A percentile compares a stretch with the other conserved stretches of the same genome.
These are phyloP conservation scores for Cataglyphis cursor DNA, from an alignment of 2,888 invertebrate species.

Conservation along the genomic window DNA sequence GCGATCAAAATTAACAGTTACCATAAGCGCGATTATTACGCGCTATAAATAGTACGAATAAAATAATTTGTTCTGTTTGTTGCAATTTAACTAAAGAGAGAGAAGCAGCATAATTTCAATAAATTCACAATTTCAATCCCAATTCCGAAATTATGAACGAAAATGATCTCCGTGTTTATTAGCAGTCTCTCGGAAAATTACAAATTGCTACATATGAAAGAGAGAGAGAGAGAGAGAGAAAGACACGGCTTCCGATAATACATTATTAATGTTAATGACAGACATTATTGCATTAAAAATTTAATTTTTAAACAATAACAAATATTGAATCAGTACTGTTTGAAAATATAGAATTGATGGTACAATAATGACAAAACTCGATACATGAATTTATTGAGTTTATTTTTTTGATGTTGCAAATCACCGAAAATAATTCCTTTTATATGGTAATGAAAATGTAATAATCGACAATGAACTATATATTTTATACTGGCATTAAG, in stretches of 20 bases:
- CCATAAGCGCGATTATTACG: conserved; percentile 40
- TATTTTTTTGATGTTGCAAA: background rate
- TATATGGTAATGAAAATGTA: background rate
- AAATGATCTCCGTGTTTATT: conserved; percentile 8
- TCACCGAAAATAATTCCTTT: background rate
- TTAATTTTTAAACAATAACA: background rate
- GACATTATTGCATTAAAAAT: background rate
- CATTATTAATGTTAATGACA: conserved; percentile 12
- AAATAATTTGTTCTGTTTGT: conserved; percentile 17
- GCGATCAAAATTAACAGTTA: conserved; percentile 38
- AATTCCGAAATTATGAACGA: background rate
- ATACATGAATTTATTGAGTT: background rate
- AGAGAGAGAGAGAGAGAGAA: background rate
- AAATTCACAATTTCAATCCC: conserved; percentile 3
- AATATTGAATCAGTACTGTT: background rate
- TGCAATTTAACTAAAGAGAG: conserved; percentile 6
- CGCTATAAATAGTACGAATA: conserved; percentile 25
- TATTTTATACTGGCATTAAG: background rate
- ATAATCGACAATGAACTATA: background rate
- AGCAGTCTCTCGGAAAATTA: conserved; percentile 28
- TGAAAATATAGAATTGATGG: background rate
- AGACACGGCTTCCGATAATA: background rate
- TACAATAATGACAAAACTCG: background rate
- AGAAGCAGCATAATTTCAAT: conserved; percentile 21
- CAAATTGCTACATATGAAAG: background rate